phyloP scores from a whole-genome alignment of 1,140 invertebrate genomes.

The Hycleus phaleratus region DNA sequence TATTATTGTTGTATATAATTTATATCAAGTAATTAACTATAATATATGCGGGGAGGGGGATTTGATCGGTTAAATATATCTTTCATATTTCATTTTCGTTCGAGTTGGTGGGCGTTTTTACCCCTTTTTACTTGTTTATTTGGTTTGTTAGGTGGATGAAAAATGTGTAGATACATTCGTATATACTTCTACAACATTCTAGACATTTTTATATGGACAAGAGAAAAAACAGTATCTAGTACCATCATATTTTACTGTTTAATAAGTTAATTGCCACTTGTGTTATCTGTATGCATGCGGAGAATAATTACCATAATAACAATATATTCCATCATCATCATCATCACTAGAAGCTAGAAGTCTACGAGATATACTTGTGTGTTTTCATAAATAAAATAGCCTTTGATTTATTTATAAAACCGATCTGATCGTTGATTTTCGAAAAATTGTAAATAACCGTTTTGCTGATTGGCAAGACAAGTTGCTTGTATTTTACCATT shows the following conservation, averaged over 20 bases:
- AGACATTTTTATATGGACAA: slow-evolving; percentile 5
- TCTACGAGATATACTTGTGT: too few species aligned
- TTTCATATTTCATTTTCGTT: slow-evolving; percentile 30
- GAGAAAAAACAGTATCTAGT: neutral
- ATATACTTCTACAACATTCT: slow-evolving; percentile 5
- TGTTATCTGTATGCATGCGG: slow-evolving; percentile 2
- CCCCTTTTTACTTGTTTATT: neutral
- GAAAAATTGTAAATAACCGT: too few species aligned
- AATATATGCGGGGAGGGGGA: slow-evolving; percentile 31
- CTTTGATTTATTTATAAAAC: too few species aligned
- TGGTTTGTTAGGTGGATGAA: too few species aligned
- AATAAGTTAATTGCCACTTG: slow-evolving; percentile 13
- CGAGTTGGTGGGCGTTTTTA: slow-evolving; percentile 22
- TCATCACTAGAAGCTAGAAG: too few species aligned
- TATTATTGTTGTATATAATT: slow-evolving; percentile 37
- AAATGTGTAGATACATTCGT: too few species aligned
- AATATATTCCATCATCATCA: too few species aligned
- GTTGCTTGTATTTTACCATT: too few species aligned
- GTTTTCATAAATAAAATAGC: too few species aligned
- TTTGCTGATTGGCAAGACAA: too few species aligned
- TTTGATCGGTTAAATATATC: slow-evolving; percentile 31
- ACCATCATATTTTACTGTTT: slow-evolving; percentile 9
- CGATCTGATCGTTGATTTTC: too few species aligned
- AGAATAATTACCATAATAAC: slow-evolving; percentile 4
- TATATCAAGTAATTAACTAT: slow-evolving; percentile 34